Evolutionary conservation across 2,888 invertebrate species (phyloP).

Genomic region (Listrodromus nycthemerus): DNA sequence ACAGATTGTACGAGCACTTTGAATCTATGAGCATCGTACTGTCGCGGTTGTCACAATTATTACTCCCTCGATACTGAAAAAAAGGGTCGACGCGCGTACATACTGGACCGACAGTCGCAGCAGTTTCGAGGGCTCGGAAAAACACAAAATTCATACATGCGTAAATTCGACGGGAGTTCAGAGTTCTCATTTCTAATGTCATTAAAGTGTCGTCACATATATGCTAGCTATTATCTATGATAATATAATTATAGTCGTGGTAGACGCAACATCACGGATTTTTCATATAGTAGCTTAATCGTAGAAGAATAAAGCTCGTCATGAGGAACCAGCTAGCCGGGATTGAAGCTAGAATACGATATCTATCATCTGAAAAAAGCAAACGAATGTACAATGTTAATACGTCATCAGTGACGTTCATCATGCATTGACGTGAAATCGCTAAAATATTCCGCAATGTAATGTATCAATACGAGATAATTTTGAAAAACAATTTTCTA

Average conservation of each 20-base stretch:
- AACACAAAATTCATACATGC: background rate
- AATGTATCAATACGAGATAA: no score
- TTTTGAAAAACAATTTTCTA: no score
- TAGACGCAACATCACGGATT: constrained; percentile 78
- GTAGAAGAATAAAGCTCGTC: constrained; percentile 87
- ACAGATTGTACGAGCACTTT: constrained; percentile 11
- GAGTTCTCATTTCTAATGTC: constrained; percentile 24
- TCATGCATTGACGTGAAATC: no score
- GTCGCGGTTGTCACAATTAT: constrained; percentile 11
- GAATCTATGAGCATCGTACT: constrained; percentile 16
- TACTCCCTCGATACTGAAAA: constrained; percentile 29
- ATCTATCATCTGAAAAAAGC: constrained; percentile 90
- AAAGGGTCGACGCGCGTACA: constrained; percentile 3
- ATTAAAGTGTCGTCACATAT: constrained; percentile 45
- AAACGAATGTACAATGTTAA: constrained; percentile 75
- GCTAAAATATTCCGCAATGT: no score
- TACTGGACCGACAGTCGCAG: background rate
- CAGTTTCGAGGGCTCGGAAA: background rate
- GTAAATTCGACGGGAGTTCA: background rate
- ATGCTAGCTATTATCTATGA: constrained; percentile 45
- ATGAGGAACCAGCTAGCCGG: constrained; percentile 91
- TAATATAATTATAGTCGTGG: constrained; percentile 31
- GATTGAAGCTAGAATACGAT: constrained; percentile 91
- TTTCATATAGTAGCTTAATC: constrained; percentile 79
- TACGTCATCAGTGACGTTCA: background rate